These are phyloP conservation scores for Drosophila nigricruria DNA, from an alignment of 2,888 invertebrate species.

Conservation along the genomic window DNA sequence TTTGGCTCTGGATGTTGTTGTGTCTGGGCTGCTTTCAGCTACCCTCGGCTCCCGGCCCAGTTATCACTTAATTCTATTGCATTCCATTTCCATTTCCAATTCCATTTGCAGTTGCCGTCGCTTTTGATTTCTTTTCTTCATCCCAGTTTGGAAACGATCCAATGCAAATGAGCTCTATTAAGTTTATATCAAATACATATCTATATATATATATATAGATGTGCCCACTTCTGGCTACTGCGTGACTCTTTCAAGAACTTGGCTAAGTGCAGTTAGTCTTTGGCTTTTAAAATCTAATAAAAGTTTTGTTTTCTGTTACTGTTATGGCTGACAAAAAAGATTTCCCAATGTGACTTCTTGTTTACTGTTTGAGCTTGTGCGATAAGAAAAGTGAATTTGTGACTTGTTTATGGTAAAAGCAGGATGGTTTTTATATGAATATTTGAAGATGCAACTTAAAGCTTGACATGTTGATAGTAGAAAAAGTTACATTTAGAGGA, in stretches of 20 bases:
- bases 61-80: constrained; percentile 73
- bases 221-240: constrained; percentile 53
- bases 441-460: background rate
- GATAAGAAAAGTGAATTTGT: constrained; percentile 18
- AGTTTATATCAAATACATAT: constrained; percentile 59
- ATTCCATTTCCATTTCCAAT: constrained; percentile 59
- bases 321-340: constrained; percentile 40
- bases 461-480: background rate
- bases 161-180: constrained; percentile 75
- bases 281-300: constrained; percentile 66
- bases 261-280: constrained; percentile 63
- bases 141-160: background rate
- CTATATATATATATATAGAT: constrained; percentile 16
- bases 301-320: constrained; percentile 44
- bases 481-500: background rate
- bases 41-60: constrained; percentile 6
- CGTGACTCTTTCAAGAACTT: constrained; percentile 38
- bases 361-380: constrained; percentile 3
- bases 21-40: constrained; percentile 3
- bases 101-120: constrained; percentile 52
- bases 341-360: constrained; percentile 20
- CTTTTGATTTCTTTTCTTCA: constrained; percentile 18
- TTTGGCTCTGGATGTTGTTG: constrained; percentile 29
- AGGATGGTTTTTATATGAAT: background rate
- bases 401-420: background rate